phyloP scores from a whole-genome alignment of 2,113 vertebrate species.

The Centropus bengalensis region DNA sequence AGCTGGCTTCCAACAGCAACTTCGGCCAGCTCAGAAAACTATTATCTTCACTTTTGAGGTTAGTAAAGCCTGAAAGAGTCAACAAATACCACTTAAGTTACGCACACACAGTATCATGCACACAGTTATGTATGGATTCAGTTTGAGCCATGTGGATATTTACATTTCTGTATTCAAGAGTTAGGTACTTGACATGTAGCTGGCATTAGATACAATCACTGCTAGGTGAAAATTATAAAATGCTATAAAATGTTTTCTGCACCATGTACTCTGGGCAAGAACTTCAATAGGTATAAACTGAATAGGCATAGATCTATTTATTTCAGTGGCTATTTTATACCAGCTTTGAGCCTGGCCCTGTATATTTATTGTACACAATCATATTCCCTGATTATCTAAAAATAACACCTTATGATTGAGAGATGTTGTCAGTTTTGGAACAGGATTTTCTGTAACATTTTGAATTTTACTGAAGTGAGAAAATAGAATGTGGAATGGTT shows the following conservation, averaged over 20 bases:
- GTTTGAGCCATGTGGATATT: not conserved
- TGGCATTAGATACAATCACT: not conserved
- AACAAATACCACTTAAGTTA: not conserved
- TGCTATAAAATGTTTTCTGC: not conserved
- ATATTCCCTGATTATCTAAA: not conserved
- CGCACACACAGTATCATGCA: not conserved
- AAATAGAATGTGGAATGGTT: not conserved
- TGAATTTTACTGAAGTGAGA: slow-evolving; percentile 32
- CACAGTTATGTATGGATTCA: not conserved
- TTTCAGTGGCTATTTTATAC: not conserved
- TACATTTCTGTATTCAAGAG: not conserved
- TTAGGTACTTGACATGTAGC: not conserved
- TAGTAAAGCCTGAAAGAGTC: not conserved
- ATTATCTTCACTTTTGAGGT: not conserved
- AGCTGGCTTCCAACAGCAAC: not conserved
- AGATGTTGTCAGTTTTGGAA: not conserved
- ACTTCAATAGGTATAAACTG: not conserved
- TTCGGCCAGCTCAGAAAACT: not conserved
- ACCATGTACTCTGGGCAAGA: not conserved
- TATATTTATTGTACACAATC: not conserved
- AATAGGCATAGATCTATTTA: not conserved
- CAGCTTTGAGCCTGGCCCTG: not conserved
- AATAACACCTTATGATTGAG: not conserved
- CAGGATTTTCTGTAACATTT: not conserved
- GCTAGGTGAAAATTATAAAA: not conserved